phyloP scores from a whole-genome alignment of 2,113 vertebrate genomes.

The Callochromis pleurospilus region DNA sequence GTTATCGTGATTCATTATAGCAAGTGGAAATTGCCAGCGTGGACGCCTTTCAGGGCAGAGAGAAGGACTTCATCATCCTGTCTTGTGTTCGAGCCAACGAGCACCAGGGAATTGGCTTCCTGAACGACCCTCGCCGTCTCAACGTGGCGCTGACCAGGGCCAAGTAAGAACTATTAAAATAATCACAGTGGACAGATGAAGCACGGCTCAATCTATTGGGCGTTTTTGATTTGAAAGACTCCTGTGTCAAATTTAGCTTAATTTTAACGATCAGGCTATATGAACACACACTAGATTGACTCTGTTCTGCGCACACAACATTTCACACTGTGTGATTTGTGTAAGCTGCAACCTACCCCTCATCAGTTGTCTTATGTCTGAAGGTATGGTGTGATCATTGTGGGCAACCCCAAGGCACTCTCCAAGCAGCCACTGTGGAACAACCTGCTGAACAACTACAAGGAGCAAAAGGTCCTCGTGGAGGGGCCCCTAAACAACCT shows the following conservation, averaged over 20 bases:
- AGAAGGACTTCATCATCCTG: constrained; percentile 98
- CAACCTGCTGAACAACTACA: constrained; percentile 97
- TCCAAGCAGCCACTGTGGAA: constrained; percentile 99
- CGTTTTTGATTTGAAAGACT: neutral
- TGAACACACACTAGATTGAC: neutral
- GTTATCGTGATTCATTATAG: constrained; percentile 51
- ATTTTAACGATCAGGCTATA: neutral
- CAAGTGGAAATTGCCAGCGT: constrained; percentile 98
- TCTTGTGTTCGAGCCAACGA: constrained; percentile 97
- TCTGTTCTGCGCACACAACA: neutral
- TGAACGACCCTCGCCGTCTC: constrained; percentile 95
- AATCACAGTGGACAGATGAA: neutral
- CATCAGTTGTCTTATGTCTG: neutral
- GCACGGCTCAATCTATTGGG: neutral
- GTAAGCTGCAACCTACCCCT: neutral
- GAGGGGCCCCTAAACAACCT: constrained; percentile 98
- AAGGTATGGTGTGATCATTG: constrained; percentile 97
- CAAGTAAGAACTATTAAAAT: constrained; percentile 65
- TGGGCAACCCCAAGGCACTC: constrained; percentile 95
- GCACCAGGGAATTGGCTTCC: constrained; percentile 96
- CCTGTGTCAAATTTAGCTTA: neutral
- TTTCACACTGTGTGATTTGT: neutral
- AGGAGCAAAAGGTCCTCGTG: constrained; percentile 97
- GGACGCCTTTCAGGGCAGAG: constrained; percentile 95
- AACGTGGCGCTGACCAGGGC: constrained; percentile 96